These are phyloP conservation scores for Formicarius rufipectus DNA, from an alignment of 2,113 vertebrate genomes.

Conservation along the genomic window DNA sequence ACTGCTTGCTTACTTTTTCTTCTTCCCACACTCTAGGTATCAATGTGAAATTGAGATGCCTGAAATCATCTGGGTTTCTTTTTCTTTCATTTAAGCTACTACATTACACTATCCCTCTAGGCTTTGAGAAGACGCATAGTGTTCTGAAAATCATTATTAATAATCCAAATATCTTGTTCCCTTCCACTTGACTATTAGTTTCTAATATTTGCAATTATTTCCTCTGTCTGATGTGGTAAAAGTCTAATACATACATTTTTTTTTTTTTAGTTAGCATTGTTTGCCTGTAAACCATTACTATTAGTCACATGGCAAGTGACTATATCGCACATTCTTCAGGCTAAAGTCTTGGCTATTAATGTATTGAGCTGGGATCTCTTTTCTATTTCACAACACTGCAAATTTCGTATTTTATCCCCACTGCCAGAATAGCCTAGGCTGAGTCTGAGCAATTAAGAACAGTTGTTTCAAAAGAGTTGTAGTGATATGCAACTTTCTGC, in stretches of 20 bases:
- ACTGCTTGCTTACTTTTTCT: background rate
- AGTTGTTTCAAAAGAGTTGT: background rate
- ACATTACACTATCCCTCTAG: background rate
- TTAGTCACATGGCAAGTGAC: background rate
- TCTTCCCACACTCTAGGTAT: background rate
- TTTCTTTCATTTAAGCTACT: background rate
- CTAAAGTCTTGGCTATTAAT: background rate
- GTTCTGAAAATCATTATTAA: background rate
- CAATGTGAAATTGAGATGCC: background rate
- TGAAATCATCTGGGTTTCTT: background rate
- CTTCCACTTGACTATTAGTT: background rate
- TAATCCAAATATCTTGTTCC: background rate
- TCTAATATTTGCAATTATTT: background rate
- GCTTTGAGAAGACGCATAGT: background rate
- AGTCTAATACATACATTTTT: background rate
- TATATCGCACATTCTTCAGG: background rate
- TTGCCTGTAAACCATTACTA: background rate
- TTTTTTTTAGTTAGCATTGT: background rate
- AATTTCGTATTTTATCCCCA: background rate
- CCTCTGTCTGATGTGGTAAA: background rate
- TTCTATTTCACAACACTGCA: background rate
- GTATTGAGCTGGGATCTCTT: background rate
- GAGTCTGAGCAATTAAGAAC: background rate
- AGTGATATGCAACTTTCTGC: background rate
- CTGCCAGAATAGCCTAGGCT: background rate